Base-by-base conservation (phyloP, 2,888 invertebrate species). In the Eupeodes latifasciatus region DNA sequence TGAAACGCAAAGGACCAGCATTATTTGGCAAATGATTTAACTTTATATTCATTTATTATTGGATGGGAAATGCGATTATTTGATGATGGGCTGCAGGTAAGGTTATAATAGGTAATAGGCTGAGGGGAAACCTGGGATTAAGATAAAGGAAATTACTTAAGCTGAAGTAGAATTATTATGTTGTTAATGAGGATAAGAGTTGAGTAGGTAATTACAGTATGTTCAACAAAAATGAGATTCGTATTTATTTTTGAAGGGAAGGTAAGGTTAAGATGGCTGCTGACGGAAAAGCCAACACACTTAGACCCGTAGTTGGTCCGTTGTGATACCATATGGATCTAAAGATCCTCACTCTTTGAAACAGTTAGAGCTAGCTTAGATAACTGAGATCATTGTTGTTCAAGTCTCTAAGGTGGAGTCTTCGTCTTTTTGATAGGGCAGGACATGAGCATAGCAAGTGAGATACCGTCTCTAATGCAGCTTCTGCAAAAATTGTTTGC, bases 41-140 rank as follows among this genome's bases (percentile, higher is more conserved):
- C 62, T 82, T 78, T 55, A 82, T 81, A 82, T 81, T 81, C 6
- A 76, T 51, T 44, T 44, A 59, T 44, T 9, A 64, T 51, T 9
- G 61, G 59, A 16, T 12, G 2, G 44, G 19, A 40, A 51, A 16
- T n/a, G 2, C 34, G 19, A 40, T 16, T 44, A 34, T 57, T 27
- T 44, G 11, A 40, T 4, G 14, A 19, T 44, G 5, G 40, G 64
- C 44, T 27, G 27, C 27, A 27, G 27, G 27, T 27, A 27, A 27
- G 27, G 27, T 1, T 27, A 27, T 27, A 27, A 27, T 27, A 27
- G 27, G 11, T 19, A 19, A 47, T 16, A 61, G 10, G 40, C 4
- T 40, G 19, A 3, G 16, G 66, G 47, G n/a, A 61, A 11, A 61
- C 40, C 57, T 27, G 40, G 49, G 81, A 81, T 85, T 74, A 55